A percentile compares a stretch with the other conserved stretches of the same genome.
These are phyloP conservation scores for Panagrolaimus sp. DNA, from an alignment of 1,140 invertebrate genomes.

Conservation along the genomic window DNA sequence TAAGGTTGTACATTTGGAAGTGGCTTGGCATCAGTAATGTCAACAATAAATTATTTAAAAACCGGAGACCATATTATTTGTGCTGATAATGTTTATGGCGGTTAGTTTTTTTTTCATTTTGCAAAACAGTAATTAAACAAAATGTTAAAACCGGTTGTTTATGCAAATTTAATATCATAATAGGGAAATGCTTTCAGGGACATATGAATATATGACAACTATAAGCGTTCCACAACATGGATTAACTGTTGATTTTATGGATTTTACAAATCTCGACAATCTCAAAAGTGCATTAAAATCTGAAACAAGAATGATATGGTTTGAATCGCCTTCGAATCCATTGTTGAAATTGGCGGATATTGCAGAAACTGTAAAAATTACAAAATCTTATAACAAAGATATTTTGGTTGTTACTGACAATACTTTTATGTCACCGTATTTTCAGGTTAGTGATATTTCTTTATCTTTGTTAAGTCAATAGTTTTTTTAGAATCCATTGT, in stretches of 20 bases:
- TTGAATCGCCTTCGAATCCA: constrained; percentile 97
- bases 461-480: too few species aligned
- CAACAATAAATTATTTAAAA: constrained; percentile 71
- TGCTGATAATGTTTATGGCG: constrained; percentile 80
- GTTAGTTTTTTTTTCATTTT: too few species aligned
- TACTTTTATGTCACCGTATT: constrained; percentile 88
- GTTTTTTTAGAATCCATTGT: constrained; percentile 78
- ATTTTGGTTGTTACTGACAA: constrained; percentile 88
- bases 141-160: too few species aligned
- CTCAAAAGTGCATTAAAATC: constrained; percentile 70
- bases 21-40: constrained; percentile 78
- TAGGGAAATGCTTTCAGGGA: too few species aligned
- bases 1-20: constrained; percentile 75
- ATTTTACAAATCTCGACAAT: constrained; percentile 70
- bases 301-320: constrained; percentile 89
- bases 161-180: too few species aligned
- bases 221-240: constrained; percentile 53
- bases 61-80: constrained; percentile 83
- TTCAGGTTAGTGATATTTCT: too few species aligned
- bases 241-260: constrained; percentile 65
- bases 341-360: constrained; percentile 85
- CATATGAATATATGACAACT: constrained; percentile 66
- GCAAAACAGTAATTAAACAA: too few species aligned
- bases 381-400: constrained; percentile 65
- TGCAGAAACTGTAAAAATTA: constrained; percentile 68